Base-by-base conservation (phyloP, 2,797 vertebrate genomes). In the Spinus olivaceus region DNA sequence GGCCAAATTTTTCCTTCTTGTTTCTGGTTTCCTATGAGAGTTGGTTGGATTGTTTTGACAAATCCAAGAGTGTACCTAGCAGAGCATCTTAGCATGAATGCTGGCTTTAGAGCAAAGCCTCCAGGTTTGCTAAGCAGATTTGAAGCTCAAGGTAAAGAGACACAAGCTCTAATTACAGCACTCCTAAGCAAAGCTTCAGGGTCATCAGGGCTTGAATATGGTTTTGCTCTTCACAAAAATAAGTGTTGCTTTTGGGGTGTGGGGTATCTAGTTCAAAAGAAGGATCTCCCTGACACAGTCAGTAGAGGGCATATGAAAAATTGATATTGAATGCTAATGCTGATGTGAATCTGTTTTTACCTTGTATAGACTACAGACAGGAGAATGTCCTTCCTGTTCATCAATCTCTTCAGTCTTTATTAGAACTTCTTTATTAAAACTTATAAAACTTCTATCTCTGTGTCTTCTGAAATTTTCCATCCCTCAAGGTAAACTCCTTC, bases 11-110 rank as follows among this genome's bases (percentile, higher is more conserved):
- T 90, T 64, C 49, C 71, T 86, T 84, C 77, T 90, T 91, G 64
- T 91, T 94, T 92, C 80, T 90, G 66, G 63, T 86, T 93, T 94
- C 82, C 82, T 76, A 35, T 88, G 80, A 86, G 87, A 88, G 44
- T 66, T 86, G 27, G 81, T 70, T 81, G 56, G 59, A 83, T 76
- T 83, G 54, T 91, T 96, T 88, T 91, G 80, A 94, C 80, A 96
- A 91, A 91, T 50, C 66, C 44, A 16, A 8, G 54, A 85, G 63
- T 22, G 27, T 23, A 86, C 69, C 79, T 79, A 84, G 85, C 24
- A 53, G 63, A 84, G 82, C 51, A 57, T 79, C 63, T 88, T 76
- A 88, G 73, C 6, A 2, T 0, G 0, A 86, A 47, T 21, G 41
- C 59, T 66, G 49, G 51, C 28, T 94, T 81, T 78, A 72, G 57